Conservation (phyloP, 30 jellyfish, hydroid and myxozoan species). For the Hydra vulgaris region DNA sequence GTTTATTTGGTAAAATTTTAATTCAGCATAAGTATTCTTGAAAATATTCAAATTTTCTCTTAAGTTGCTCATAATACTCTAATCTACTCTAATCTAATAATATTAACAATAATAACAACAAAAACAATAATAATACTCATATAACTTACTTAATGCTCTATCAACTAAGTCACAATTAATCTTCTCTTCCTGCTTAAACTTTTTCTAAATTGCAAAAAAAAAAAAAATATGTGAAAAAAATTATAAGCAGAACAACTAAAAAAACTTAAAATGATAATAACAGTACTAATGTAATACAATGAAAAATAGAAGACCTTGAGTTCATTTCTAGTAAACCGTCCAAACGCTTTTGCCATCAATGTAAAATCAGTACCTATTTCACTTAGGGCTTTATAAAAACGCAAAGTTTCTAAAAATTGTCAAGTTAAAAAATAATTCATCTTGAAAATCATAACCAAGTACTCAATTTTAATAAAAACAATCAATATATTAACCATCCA, state of each 20-base stretch:
- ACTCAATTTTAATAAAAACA: too few species aligned
- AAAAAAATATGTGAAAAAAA: too few species aligned
- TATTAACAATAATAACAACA: too few species aligned
- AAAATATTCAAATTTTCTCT: too few species aligned
- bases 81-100: too few species aligned
- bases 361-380: slow-evolving; percentile 86
- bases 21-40: too few species aligned
- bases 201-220: slow-evolving; percentile 31
- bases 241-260: too few species aligned
- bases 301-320: slow-evolving; percentile 22
- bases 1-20: too few species aligned
- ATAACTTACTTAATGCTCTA: slow-evolving; percentile 61
- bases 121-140: too few species aligned
- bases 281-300: neutral
- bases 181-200: slow-evolving; percentile 79
- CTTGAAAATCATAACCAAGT: too few species aligned
- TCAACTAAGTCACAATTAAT: slow-evolving; percentile 77
- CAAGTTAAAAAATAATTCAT: neutral
- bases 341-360: slow-evolving; percentile 51
- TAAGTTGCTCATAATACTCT: too few species aligned
- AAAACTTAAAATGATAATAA: too few species aligned
- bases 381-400: slow-evolving; percentile 67
- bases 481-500: slow-evolving; percentile 2
- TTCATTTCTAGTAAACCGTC: slow-evolving; percentile 44
- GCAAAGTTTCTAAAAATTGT: slow-evolving; percentile 63